Percentiles rank a stretch among this genome's conserved stretches.
Evolutionary conservation across 1,140 invertebrate genomes (phyloP).

Genomic region (Callitettix versicolor): DNA sequence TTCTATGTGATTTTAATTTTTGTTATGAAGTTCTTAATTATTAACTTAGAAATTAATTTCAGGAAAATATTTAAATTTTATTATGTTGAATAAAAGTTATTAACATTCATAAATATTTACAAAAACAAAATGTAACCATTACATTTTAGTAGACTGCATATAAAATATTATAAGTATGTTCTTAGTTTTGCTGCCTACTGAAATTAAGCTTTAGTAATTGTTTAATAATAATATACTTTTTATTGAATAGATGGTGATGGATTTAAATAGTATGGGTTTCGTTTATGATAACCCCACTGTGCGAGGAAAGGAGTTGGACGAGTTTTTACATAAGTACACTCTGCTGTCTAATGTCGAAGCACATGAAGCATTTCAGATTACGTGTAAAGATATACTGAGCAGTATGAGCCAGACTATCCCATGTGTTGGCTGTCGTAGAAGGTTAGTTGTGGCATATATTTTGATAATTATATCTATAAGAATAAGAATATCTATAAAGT

Average conservation of each 20-base stretch:
- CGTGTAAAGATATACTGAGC: conserved; percentile 66
- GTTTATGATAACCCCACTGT: conserved; percentile 64
- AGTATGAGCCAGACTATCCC: conserved; percentile 80
- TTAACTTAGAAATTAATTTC: no score
- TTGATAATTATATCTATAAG: neutral
- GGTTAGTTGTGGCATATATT: conserved; percentile 48
- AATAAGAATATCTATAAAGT: neutral
- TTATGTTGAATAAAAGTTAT: no score
- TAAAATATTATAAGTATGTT: no score
- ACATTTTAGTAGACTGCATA: no score
- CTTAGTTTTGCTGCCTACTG: no score
- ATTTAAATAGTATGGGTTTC: conserved; percentile 69
- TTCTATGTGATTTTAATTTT: no score
- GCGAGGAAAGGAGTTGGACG: conserved; percentile 68
- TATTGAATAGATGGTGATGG: conserved; percentile 74
- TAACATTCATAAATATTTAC: no score
- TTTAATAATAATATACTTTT: neutral
- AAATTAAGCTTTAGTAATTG: neutral
- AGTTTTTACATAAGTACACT: conserved; percentile 69
- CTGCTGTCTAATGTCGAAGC: conserved; percentile 67
- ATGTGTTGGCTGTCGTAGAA: conserved; percentile 84
- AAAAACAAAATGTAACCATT: no score
- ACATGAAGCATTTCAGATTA: conserved; percentile 67
- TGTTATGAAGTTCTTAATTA: no score
- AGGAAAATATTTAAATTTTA: no score